Evolutionary conservation across 2,797 vertebrate species (phyloP).

Genomic region (Natrix natrix): DNA sequence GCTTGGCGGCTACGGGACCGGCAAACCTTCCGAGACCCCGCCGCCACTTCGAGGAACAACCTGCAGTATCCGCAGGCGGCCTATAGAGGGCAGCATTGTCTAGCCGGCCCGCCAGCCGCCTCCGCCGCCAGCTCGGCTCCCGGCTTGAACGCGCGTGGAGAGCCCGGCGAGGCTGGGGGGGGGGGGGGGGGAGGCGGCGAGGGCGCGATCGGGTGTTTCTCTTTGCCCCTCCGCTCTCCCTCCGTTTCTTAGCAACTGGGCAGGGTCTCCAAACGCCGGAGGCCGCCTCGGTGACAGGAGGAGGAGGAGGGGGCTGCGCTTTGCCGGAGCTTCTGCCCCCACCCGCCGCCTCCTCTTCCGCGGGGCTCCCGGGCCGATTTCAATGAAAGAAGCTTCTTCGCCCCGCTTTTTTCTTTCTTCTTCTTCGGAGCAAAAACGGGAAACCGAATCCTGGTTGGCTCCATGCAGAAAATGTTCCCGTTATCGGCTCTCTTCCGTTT

Average conservation of each 20-base stretch:
- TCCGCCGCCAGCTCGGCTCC: background rate
- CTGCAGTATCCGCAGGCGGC: background rate
- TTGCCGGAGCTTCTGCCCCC: background rate
- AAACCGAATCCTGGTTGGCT: too few relatives aligned
- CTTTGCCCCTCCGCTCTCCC: background rate
- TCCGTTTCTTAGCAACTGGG: accelerated
- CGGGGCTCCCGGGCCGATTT: background rate
- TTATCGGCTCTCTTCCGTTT: background rate
- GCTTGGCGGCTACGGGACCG: too few relatives aligned
- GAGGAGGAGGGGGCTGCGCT: background rate
- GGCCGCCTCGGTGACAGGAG: background rate
- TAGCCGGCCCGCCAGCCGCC: background rate
- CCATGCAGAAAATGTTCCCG: background rate
- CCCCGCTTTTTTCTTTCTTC: background rate
- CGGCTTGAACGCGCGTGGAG: background rate
- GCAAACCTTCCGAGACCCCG: background rate
- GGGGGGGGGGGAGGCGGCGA: background rate
- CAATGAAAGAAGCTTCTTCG: background rate
- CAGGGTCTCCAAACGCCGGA: too few relatives aligned
- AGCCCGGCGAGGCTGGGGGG: background rate
- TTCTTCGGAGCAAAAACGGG: background rate
- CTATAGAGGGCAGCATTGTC: background rate
- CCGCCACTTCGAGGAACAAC: background rate
- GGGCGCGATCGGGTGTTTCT: background rate
- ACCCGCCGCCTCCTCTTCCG: background rate